A percentile compares a stretch with the other conserved stretches of the same genome.
Conservation (phyloP, 2,113 vertebrate genomes). For the Apodemus speciosus region DNA sequence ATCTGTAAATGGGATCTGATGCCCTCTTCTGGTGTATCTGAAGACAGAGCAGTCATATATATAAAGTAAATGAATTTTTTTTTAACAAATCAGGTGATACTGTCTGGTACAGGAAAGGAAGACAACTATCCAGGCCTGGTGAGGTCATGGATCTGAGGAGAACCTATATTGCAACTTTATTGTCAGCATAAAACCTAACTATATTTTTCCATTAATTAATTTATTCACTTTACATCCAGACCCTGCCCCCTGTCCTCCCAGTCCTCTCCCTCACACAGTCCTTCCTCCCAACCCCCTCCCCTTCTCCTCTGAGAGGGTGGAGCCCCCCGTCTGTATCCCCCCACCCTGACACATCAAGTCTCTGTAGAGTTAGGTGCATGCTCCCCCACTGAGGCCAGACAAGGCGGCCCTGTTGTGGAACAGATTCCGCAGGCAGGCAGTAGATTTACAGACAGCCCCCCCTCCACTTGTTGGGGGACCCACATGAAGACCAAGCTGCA, state of each 20-base stretch:
- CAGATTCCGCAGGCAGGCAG: no score
- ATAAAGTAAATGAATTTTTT: no score
- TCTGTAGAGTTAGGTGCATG: not conserved
- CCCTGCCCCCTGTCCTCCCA: no score
- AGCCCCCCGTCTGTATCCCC: not conserved
- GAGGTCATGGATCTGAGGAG: not conserved
- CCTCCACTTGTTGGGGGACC: no score
- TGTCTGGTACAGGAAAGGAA: not conserved
- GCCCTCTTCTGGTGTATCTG: no score
- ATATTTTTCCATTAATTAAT: not conserved
- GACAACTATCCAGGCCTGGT: not conserved
- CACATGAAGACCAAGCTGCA: no score
- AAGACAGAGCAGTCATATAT: no score
- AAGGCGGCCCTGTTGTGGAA: no score
- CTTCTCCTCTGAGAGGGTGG: not conserved
- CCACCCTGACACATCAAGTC: not conserved
- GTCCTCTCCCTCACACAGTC: not conserved
- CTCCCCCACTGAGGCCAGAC: no score
- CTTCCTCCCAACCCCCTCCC: not conserved
- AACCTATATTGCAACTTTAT: not conserved
- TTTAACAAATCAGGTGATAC: not conserved
- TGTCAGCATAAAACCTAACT: not conserved
- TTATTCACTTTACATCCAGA: not conserved
- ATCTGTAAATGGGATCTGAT: no score
- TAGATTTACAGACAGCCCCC: no score